These are phyloP conservation scores for Denticeps clupeoides DNA, from an alignment of 2,797 vertebrate species.

Conservation along the genomic window DNA sequence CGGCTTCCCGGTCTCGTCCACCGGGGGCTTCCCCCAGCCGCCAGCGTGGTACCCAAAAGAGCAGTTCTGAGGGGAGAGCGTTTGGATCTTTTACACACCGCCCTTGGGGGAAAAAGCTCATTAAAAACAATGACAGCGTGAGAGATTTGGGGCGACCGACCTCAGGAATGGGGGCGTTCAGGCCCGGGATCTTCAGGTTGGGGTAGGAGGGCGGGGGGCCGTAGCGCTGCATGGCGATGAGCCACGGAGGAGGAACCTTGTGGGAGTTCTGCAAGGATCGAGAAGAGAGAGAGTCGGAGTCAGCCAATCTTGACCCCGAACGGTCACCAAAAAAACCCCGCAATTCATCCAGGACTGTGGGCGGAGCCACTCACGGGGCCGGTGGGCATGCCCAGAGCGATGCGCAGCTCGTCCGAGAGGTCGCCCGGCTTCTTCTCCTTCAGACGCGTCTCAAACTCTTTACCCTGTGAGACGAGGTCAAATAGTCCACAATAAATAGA, in stretches of 20 bases:
- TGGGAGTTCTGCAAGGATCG: constrained; percentile 67
- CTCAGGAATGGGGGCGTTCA: constrained; percentile 87
- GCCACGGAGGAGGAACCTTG: constrained; percentile 87
- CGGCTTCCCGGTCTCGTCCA: constrained; percentile 86
- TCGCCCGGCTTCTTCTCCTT: constrained; percentile 94
- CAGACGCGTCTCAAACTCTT: constrained; percentile 87
- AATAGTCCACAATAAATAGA: background rate
- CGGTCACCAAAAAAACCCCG: too few relatives aligned
- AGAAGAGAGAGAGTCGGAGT: background rate
- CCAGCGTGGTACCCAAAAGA: constrained; percentile 89
- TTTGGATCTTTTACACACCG: background rate
- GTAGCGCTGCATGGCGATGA: constrained; percentile 91
- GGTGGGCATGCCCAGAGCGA: constrained; percentile 85
- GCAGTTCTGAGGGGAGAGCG: constrained; percentile 59
- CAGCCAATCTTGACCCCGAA: too few relatives aligned
- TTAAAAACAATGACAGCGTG: background rate
- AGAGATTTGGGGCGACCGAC: constrained; percentile 38
- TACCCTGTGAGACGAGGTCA: constrained; percentile 56
- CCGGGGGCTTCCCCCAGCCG: constrained; percentile 87
- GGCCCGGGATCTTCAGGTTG: constrained; percentile 85
- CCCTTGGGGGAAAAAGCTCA: background rate
- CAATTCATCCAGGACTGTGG: too few relatives aligned
- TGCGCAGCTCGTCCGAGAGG: constrained; percentile 79
- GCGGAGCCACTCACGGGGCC: constrained; percentile 73
- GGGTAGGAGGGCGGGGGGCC: constrained; percentile 88